Conservation (phyloP, 1,140 invertebrate genomes). For the Drosophila pallidifrons region DNA sequence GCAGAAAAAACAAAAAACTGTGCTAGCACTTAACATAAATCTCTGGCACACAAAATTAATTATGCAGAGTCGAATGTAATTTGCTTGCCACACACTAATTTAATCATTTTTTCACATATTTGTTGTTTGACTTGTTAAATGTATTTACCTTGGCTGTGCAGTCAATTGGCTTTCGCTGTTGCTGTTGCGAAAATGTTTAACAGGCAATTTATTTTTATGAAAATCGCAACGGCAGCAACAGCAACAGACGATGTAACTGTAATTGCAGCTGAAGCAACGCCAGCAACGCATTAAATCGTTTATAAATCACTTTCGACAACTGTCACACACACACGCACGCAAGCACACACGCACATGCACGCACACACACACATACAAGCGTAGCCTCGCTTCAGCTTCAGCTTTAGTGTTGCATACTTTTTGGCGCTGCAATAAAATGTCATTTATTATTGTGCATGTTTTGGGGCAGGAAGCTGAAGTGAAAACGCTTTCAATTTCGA, state of each 20-base stretch:
- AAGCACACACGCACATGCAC: constrained; percentile 2
- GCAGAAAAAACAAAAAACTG: no score
- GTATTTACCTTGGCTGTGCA: constrained; percentile 22
- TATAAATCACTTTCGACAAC: constrained; percentile 49
- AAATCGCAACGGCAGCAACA: constrained; percentile 30
- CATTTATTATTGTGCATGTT: constrained; percentile 19
- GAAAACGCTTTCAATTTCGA: constrained; percentile 19
- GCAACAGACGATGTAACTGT: constrained; percentile 10
- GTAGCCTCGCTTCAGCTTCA: no score
- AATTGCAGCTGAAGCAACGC: constrained; percentile 12
- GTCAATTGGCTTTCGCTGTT: constrained; percentile 38
- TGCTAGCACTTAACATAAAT: no score
- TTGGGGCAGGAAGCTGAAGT: not conserved
- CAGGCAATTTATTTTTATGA: constrained; percentile 60
- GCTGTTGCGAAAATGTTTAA: constrained; percentile 45
- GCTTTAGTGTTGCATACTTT: constrained; percentile 26
- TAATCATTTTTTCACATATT: constrained; percentile 19
- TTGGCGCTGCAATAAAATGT: constrained; percentile 34
- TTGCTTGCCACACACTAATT: not conserved
- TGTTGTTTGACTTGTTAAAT: constrained; percentile 30
- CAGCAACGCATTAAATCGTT: constrained; percentile 45
- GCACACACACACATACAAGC: not conserved
- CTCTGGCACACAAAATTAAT: no score
- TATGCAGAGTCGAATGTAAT: no score
- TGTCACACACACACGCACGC: constrained; percentile 14